Evolutionary conservation across 2,797 vertebrate genomes (phyloP), one percentile per base, ranked within the genome.

Genomic region (Onychomys leucogaster): DNA sequence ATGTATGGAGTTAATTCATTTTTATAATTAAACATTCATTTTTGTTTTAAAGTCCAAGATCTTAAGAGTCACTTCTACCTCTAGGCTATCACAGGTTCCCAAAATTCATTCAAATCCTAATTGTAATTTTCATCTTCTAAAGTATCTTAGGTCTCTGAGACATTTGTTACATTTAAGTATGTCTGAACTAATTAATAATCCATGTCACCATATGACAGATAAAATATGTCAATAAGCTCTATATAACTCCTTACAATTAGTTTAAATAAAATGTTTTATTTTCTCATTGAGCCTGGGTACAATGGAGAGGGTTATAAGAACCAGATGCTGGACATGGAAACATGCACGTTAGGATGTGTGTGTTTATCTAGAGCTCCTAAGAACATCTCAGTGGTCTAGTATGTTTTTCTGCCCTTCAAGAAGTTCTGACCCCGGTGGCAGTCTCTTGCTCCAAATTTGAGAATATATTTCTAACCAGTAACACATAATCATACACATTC

Each of bases 131-230:
- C 32, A 95, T 97, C 89, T 96, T 89, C 83, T 81, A 46, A 52
- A 87, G 71, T 41, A 95, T 95, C 87, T 90, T 80, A 75, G n/a
- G 63, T 94, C 78, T 98, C 82, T 46, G 76, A 97, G 89, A 96
- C 57, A 96, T 91, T 96, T 97, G 46, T 69, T 97, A 52, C 43
- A 93, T 97, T 98, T 97, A 87, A 97, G 97, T 95, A 95, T 97
- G 87, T 97, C 90, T 96, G 91, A 97, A 98, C 90, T 92, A 98
- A 98, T 98, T 98, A 97, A 96, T 97, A 97, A 52, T 88, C 0
- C 34, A 78, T 90, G 67, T 95, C 88, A 95, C 73, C 69, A 23
- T 73, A 97, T 41, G 96, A 49, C 25, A 97, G 61, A 94, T 95
- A 98, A 98, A 97, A 81, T 16, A 80, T 4, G 25, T 29, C 19